Conservation (phyloP, 2,888 invertebrate species). For the Xanthia togata region DNA sequence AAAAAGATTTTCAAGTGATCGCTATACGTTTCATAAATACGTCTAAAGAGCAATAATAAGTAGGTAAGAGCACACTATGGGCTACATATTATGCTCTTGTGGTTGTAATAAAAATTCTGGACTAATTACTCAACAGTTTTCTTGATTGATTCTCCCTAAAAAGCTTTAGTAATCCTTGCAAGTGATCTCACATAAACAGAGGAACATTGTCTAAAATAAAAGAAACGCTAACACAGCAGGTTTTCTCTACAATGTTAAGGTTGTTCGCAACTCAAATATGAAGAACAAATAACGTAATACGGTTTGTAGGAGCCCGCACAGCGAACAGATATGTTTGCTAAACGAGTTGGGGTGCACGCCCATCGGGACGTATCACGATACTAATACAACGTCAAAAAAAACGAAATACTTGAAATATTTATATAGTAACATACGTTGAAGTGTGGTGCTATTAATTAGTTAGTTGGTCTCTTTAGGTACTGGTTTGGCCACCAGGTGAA, state of each 20-base stretch:
- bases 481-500: too few relatives aligned
- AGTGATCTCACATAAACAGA: constrained; percentile 33
- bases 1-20: not conserved
- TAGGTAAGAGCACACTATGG: not conserved
- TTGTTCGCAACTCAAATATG: constrained; percentile 67
- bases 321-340: constrained; percentile 59
- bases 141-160: not conserved
- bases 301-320: constrained; percentile 58
- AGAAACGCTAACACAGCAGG: constrained; percentile 55
- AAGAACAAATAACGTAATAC: constrained; percentile 68
- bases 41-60: not conserved
- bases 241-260: constrained; percentile 63
- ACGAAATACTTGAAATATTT: not conserved
- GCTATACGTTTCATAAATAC: too few relatives aligned
- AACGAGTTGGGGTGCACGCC: constrained; percentile 23
- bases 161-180: constrained; percentile 5
- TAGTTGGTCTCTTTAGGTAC: too few relatives aligned
- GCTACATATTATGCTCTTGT: not conserved
- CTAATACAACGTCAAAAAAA: not conserved
- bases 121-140: not conserved
- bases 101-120: not conserved
- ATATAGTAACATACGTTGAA: not conserved
- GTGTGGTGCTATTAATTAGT: not conserved
- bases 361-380: constrained; percentile 14
- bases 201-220: constrained; percentile 45